These are phyloP conservation scores for Drosophila borealis DNA, from an alignment of 2,888 invertebrate species.

Conservation along the genomic window DNA sequence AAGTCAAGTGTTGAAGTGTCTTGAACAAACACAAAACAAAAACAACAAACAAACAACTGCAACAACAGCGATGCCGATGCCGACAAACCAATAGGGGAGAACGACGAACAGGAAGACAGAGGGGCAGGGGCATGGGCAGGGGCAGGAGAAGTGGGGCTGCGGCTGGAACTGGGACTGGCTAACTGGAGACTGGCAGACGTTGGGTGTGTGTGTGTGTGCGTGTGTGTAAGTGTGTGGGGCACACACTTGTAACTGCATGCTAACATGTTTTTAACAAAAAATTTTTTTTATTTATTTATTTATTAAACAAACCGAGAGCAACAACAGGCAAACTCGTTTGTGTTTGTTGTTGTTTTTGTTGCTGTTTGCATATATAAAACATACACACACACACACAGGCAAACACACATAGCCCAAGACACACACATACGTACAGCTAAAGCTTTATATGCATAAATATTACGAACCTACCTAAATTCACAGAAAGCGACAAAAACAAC, in stretches of 20 bases:
- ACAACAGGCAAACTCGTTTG: slow-evolving; percentile 66
- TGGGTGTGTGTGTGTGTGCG: not conserved
- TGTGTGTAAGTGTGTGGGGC: slow-evolving; percentile 8
- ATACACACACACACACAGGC: slow-evolving; percentile 26
- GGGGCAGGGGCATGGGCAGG: not conserved
- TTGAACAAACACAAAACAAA: slow-evolving; percentile 63
- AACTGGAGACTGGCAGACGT: slow-evolving; percentile 12
- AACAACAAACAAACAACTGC: slow-evolving; percentile 40
- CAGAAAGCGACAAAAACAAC: slow-evolving; percentile 19
- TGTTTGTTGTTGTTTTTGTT: slow-evolving; percentile 44
- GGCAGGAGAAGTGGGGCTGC: not conserved
- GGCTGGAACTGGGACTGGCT: slow-evolving; percentile 16
- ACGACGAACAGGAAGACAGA: slow-evolving; percentile 21
- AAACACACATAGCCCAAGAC: slow-evolving; percentile 1
- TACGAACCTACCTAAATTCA: slow-evolving; percentile 51
- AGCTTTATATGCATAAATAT: slow-evolving; percentile 46
- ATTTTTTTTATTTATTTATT: slow-evolving; percentile 59
- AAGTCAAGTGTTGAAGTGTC: slow-evolving; percentile 70
- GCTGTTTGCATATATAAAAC: slow-evolving; percentile 53
- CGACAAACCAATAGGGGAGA: slow-evolving; percentile 52
- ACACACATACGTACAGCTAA: slow-evolving; percentile 19
- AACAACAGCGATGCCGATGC: slow-evolving; percentile 44
- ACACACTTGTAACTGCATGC: slow-evolving; percentile 73
- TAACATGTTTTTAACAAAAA: slow-evolving; percentile 69
- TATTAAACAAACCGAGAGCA: slow-evolving; percentile 59